Evolutionary conservation across 1,140 invertebrate genomes (phyloP).

Genomic region (Achatina immaculata): DNA sequence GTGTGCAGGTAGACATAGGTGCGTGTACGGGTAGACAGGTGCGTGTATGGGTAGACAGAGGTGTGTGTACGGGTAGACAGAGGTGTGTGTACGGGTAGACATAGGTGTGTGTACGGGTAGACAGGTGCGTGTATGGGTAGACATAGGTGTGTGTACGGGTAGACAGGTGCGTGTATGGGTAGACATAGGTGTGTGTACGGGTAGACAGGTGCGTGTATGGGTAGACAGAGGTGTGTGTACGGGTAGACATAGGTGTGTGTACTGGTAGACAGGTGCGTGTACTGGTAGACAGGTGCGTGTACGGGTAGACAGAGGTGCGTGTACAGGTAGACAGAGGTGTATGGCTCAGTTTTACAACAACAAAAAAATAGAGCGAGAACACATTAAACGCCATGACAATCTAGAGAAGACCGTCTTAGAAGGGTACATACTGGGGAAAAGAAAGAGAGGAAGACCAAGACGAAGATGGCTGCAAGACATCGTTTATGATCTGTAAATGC

Average conservation of each 20-base stretch:
- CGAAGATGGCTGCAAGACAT: too few species aligned
- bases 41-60: neutral
- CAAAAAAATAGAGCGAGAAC: too few species aligned
- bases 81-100: neutral
- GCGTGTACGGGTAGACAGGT: neutral
- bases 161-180: neutral
- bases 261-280: too few species aligned
- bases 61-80: neutral
- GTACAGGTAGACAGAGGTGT: too few species aligned
- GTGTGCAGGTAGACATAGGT: slow-evolving; percentile 6
- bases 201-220: neutral
- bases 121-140: neutral
- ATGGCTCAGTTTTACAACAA: too few species aligned
- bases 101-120: neutral
- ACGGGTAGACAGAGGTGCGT: too few species aligned
- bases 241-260: neutral
- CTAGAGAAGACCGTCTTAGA: too few species aligned
- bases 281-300: too few species aligned
- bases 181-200: neutral
- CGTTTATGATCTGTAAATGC: too few species aligned
- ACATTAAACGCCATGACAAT: too few species aligned
- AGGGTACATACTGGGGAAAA: too few species aligned
- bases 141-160: neutral
- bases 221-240: neutral
- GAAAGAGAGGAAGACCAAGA: too few species aligned